Base-by-base conservation (phyloP, 2,797 vertebrate genomes). In the Galaxias olidus region DNA sequence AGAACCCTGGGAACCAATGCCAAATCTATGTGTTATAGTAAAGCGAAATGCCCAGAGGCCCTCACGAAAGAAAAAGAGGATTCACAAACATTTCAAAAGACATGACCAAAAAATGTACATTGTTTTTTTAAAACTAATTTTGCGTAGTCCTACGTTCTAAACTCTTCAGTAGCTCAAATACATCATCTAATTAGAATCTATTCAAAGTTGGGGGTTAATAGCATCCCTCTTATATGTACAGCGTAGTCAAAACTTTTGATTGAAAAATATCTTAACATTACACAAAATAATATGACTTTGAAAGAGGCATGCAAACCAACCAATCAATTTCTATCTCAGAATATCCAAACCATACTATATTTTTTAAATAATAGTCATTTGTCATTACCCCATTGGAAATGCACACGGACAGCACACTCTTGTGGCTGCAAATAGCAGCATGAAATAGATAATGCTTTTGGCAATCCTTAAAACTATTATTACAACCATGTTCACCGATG, bases 51-150 rank as follows among this genome's bases (percentile, higher is more conserved):
- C 69, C 77, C 87, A 81, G 78, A 83, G 76, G 84, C 82, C 81
- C 72, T 75, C 75, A 45, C 74, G 73, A 82, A 86, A 83, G 85
- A 84, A 81, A 76, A 77, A 1, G 9, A 80, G 68, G 74, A 83
- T 84, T 86, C 86, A 89, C 84, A 87, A 81, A 88, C 82, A 82
- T 77, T 73, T 78, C 61, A 70, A 74, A 83, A 73, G 78, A 87
- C 76, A 80, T 79, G 80, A 85, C 78, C 77, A 74, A 81, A 66
- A 78, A 85, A 86, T 67, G 1, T 30, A 85, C 81, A 54, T 74
- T 59, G 68, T 83, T 80, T 71, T 78, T 67, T 82, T 77, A 75
- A 73, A 84, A 73, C 79, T 81, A 87, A 30, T 3, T 73, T 46
- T 47, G 59, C 45, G 75, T 54, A 79, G 78, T 68, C 65, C 77